These are phyloP conservation scores for Augochlora pura DNA, from an alignment of 1,140 invertebrate species.

Conservation along the genomic window DNA sequence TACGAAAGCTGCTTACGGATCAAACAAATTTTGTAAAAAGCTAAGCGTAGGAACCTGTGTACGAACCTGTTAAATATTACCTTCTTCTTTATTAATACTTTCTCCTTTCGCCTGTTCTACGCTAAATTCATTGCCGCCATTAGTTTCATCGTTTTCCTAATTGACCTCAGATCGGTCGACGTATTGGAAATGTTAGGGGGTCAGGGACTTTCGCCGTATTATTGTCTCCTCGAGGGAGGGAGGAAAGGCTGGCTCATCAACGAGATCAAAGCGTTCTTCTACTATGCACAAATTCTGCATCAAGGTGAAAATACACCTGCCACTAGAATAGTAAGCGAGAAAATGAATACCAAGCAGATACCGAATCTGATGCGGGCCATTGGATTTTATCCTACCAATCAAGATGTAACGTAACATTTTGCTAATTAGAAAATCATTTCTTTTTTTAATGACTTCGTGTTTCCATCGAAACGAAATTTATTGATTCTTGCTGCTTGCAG, in stretches of 20 bases:
- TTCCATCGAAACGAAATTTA: too few species aligned
- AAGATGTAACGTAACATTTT: slow-evolving; percentile 82
- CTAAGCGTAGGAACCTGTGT: too few species aligned
- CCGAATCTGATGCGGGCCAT: slow-evolving; percentile 87
- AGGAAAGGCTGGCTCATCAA: slow-evolving; percentile 84
- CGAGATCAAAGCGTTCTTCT: slow-evolving; percentile 87
- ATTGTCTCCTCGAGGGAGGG: slow-evolving; percentile 82
- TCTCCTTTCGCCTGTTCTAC: too few species aligned
- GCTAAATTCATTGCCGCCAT: not conserved
- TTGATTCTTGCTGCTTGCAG: slow-evolving; percentile 79
- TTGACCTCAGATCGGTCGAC: slow-evolving; percentile 79
- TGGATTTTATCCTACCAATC: slow-evolving; percentile 87
- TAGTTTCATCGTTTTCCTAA: not conserved
- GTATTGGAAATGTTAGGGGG: slow-evolving; percentile 79
- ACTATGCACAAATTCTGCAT: slow-evolving; percentile 87
- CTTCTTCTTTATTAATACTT: too few species aligned
- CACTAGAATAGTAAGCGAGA: slow-evolving; percentile 81
- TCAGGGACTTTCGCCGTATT: slow-evolving; percentile 81
- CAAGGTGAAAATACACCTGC: slow-evolving; percentile 85
- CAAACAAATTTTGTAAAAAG: too few species aligned
- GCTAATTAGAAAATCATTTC: not conserved
- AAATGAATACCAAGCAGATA: slow-evolving; percentile 83
- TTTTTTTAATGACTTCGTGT: too few species aligned
- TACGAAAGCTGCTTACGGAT: too few species aligned
- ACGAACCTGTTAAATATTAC: too few species aligned